A percentile compares a stretch with the other conserved stretches of the same genome.
Evolutionary conservation across 2,113 vertebrate species (phyloP).

Genomic region (Chelonoidis abingdonii): DNA sequence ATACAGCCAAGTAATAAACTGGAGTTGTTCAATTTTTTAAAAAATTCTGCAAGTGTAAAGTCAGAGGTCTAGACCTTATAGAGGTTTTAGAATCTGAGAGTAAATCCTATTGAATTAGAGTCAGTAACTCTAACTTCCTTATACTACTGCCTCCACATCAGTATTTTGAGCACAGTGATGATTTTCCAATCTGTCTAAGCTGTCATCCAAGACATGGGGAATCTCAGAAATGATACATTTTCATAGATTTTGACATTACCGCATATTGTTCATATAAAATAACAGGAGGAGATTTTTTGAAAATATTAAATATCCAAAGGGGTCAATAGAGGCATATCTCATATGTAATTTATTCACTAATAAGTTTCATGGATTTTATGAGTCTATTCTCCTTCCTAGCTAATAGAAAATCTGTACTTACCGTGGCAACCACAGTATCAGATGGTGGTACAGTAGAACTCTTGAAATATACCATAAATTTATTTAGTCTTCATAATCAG

Average conservation of each 20-base stretch:
- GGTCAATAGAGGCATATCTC: constrained; percentile 37
- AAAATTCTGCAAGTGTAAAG: not conserved
- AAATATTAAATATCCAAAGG: constrained; percentile 58
- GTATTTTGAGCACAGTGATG: constrained; percentile 63
- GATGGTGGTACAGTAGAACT: not conserved
- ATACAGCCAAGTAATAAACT: not conserved
- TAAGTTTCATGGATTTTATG: constrained; percentile 54
- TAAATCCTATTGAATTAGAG: constrained; percentile 3
- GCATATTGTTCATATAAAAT: constrained; percentile 7
- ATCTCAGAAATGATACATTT: constrained; percentile 44
- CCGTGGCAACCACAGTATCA: constrained; percentile 61
- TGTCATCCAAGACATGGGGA: constrained; percentile 50
- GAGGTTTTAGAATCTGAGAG: not conserved
- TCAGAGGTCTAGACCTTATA: not conserved
- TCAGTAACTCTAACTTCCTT: constrained; percentile 10
- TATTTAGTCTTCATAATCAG: constrained; percentile 61
- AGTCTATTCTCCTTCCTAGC: constrained; percentile 54
- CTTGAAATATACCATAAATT: constrained; percentile 38
- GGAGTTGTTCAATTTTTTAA: not conserved
- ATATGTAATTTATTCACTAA: constrained; percentile 53
- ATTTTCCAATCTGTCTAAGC: constrained; percentile 46
- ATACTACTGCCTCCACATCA: constrained; percentile 32
- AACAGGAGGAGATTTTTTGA: constrained; percentile 35
- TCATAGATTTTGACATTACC: constrained; percentile 12
- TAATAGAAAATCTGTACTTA: constrained; percentile 70